Base-by-base conservation (phyloP, 2,888 invertebrate genomes). In the Andricus curvator region DNA sequence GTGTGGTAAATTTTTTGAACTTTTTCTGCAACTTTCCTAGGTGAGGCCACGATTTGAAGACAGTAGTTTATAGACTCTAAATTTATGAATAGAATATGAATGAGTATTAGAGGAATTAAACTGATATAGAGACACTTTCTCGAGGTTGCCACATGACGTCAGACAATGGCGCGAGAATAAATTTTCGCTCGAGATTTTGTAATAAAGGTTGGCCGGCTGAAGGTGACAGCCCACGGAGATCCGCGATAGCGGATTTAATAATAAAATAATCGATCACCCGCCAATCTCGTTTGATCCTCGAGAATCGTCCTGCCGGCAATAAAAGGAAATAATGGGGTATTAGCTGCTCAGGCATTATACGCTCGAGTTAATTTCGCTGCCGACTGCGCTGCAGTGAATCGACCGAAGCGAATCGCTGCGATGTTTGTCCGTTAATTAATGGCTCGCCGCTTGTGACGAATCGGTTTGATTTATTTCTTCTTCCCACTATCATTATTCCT, bases 281-380 rank as follows among this genome's bases (percentile, higher is more conserved):
- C 29, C 70, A 70, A 33, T 70, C 51, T 70, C 20, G 48, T 51
- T 68, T 25, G 29, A 51, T 62, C 22, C n/a, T 41, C 22, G 22
- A 67, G 37, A 41, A 37, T 37, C 68, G 22, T 44, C 44, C 48
- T 44, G 68, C 22, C 33, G 51, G 25, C 11, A 70, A 29, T 70
- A 70, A 70, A 70, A 70, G 25, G 48, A 70, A 70, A 70, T 70
- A 70, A 70, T 70, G 44, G 70, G 51, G 48, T 70, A 70, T 70
- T 70, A 51, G 29, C 51, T 17, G 22, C 25, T 29, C 68, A 20
- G 17, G 25, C 48, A 70, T 70, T 70, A 70, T 70, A 29, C 70
- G 51, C 70, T 70, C 70, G 70, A 70, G 70, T 70, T 70, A 70
- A 70, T 70, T 70, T 70, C 51, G 51, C 51, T 70, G 29, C 48